Evolutionary conservation across 2,888 invertebrate genomes (phyloP).

Genomic region (Macaria liturata): DNA sequence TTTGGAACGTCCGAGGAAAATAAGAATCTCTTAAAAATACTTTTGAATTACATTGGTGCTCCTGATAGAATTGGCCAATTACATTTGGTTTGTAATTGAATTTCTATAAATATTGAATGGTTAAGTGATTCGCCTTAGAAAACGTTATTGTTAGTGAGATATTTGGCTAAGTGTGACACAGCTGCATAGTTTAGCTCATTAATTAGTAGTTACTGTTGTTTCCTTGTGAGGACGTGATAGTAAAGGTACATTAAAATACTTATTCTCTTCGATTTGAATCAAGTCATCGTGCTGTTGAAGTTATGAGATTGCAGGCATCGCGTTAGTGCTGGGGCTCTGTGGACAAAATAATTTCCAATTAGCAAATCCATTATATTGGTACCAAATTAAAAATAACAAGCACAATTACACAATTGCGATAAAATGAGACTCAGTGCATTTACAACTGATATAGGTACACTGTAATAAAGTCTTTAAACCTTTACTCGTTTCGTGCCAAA

Average conservation of each 20-base stretch:
- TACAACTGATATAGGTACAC: too few species aligned
- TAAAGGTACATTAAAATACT: constrained; percentile 52
- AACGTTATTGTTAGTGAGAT: constrained; percentile 41
- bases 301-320: constrained; percentile 71
- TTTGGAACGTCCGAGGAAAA: constrained; percentile 61
- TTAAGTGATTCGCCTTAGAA: constrained; percentile 27
- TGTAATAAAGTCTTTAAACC: background rate
- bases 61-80: constrained; percentile 11
- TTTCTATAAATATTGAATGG: constrained; percentile 8
- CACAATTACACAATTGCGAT: too few species aligned
- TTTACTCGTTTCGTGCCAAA: background rate
- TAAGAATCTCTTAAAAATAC: constrained; percentile 47
- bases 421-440: too few species aligned
- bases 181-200: constrained; percentile 42
- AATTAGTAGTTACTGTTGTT: constrained; percentile 37
- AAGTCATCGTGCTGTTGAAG: constrained; percentile 71
- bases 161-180: constrained; percentile 50
- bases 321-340: constrained; percentile 76
- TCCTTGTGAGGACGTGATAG: constrained; percentile 56
- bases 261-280: constrained; percentile 53
- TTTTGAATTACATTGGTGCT: constrained; percentile 17
- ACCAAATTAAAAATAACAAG: too few species aligned
- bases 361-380: background rate
- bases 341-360: constrained; percentile 45
- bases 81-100: constrained; percentile 10